Evolutionary conservation across 2,797 vertebrate genomes (phyloP), one percentile per base, ranked within the genome.

Genomic region (Hippoglossus hippoglossus): DNA sequence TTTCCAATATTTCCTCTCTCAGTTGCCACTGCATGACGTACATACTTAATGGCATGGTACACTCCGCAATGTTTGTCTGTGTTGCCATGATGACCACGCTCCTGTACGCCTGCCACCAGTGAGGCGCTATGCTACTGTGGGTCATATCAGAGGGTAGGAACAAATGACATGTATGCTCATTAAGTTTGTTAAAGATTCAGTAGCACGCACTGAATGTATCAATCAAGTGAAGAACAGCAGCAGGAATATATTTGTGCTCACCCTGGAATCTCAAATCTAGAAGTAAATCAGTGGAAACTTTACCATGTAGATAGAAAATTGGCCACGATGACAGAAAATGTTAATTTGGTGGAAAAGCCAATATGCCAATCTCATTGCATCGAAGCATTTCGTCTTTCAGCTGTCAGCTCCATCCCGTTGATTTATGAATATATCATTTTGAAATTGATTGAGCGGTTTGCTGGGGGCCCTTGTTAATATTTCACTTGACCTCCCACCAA

Each of bases 401-500:
- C 83, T 86, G 78, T 85, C 81, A 76, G 63, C 64, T 58, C 21
- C 28, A 22, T 75, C 44, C 49, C 69, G 85, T 58, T 86, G 84
- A 87, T 88, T 83, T 86, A 85, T 90, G 89, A 87, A 85, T 88
- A 89, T 85, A 88, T 89, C 63, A 82, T 70, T 85, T 80, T 57
- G 75, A 80, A 87, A 87, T 86, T 92, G 91, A 92, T 89, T 80
- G 84, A 76, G 75, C 70, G 74, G 74, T 72, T 83, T 85, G 82
- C 84, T 86, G 62, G 62, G 79, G 73, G 80, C 80, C 70, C 86
- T 86, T 87, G 85, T 89, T 90, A 89, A 90, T 91, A 92, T 91
- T 91, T 89, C 82, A 90, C 84, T 84, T 92, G 90, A 92, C 84
- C 88, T 78, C 85, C 88, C 71, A 64, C 79, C 77, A 87, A 84